These are phyloP conservation scores for Sebastes ruberrimus DNA, from an alignment of 2,797 vertebrate species.

Conservation along the genomic window DNA sequence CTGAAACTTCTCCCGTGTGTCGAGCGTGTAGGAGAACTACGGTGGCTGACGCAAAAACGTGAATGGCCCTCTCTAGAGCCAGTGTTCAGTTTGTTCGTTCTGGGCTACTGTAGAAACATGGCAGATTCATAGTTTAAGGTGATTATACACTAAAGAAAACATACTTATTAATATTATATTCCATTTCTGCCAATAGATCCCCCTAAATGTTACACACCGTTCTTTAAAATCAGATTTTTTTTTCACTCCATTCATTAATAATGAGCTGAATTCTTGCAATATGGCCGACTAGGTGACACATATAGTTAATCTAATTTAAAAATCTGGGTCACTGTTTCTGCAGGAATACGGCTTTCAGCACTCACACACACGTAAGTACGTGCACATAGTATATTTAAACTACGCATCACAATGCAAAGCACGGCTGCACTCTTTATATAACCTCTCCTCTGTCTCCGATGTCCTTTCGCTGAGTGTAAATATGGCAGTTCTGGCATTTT, in stretches of 20 bases:
- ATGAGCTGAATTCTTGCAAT: not conserved
- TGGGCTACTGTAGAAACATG: too few species aligned
- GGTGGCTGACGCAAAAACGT: too few species aligned
- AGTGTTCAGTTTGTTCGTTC: too few species aligned
- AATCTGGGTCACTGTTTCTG: conserved; percentile 8
- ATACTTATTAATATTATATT: too few species aligned
- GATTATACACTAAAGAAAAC: not conserved
- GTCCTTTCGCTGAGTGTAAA: conserved; percentile 69
- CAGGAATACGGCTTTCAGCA: not conserved
- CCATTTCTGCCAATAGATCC: too few species aligned
- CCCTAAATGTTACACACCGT: too few species aligned
- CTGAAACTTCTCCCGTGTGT: too few species aligned
- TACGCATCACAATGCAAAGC: conserved; percentile 47
- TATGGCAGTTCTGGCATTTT: conserved; percentile 78
- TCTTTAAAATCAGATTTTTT: too few species aligned
- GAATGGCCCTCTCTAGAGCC: too few species aligned
- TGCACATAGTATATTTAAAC: not conserved
- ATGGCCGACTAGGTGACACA: not conserved
- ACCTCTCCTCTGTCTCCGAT: conserved; percentile 49
- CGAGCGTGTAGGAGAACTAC: too few species aligned
- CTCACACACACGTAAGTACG: not conserved
- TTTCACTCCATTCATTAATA: not conserved
- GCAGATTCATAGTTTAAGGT: too few species aligned
- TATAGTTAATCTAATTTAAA: not conserved
- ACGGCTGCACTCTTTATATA: conserved; percentile 37